Conservation (phyloP, 2,113 vertebrate genomes). For the Lepus europaeus region DNA sequence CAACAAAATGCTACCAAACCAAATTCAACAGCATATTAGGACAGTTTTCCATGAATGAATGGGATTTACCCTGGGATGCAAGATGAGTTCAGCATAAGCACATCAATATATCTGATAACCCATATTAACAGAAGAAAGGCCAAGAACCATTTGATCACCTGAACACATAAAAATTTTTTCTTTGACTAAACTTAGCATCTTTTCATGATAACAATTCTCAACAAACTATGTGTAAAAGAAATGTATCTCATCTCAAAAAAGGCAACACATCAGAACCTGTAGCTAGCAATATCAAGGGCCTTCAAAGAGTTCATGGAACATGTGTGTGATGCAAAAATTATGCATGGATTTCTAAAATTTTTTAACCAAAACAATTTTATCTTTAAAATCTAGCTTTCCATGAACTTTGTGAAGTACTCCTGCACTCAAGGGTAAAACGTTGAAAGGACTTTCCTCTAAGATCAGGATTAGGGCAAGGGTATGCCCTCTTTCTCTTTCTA, state of each 20-base stretch:
- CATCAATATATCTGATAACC: background rate
- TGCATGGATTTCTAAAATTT: too few species aligned
- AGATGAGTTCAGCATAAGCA: background rate
- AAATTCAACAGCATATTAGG: background rate
- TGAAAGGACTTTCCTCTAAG: background rate
- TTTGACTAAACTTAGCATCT: background rate
- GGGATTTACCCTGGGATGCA: background rate
- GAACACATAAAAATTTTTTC: too few species aligned
- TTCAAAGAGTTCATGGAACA: too few species aligned
- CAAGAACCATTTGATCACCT: background rate
- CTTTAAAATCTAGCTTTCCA: too few species aligned
- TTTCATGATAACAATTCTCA: background rate
- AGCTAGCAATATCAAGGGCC: background rate
- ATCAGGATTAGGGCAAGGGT: background rate
- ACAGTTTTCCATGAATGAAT: background rate
- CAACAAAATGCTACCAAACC: background rate
- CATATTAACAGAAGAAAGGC: background rate
- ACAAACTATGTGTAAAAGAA: background rate
- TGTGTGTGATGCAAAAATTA: too few species aligned
- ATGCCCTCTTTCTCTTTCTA: background rate
- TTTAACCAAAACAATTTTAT: too few species aligned
- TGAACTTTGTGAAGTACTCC: too few species aligned
- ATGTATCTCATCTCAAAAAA: background rate
- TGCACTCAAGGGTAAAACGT: background rate
- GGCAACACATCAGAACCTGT: background rate